A percentile compares a stretch with the other conserved stretches of the same genome.
phyloP scores from a whole-genome alignment of 2,888 invertebrate genomes.

The Lathronympha strigana region DNA sequence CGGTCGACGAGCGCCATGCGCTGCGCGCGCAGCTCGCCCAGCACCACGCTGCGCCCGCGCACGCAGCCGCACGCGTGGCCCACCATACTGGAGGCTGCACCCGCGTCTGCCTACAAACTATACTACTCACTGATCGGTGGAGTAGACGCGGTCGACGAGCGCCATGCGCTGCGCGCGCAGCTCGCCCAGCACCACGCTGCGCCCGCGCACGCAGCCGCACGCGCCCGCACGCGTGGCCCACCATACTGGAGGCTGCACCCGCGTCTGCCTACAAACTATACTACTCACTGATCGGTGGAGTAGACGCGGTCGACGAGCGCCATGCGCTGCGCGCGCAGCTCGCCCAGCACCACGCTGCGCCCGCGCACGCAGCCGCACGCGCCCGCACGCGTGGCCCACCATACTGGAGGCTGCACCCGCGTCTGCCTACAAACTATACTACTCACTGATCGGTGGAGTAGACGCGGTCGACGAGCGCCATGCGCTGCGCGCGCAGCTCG shows the following conservation, averaged over 20 bases:
- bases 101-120: too few species aligned
- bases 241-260: too few species aligned
- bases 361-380: too few species aligned
- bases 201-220: too few species aligned
- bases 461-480: conserved; percentile 68
- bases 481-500: conserved; percentile 68
- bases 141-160: conserved; percentile 69
- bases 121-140: too few species aligned
- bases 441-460: conserved; percentile 61
- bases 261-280: too few species aligned
- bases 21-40: not conserved
- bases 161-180: conserved; percentile 66
- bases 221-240: not conserved
- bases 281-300: conserved; percentile 73
- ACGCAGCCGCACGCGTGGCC: too few species aligned
- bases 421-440: too few species aligned
- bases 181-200: conserved; percentile 70
- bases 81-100: too few species aligned
- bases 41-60: too few species aligned
- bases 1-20: conserved; percentile 61
- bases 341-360: conserved; percentile 68
- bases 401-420: too few species aligned
- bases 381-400: conserved; percentile 68
- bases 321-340: conserved; percentile 69
- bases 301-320: conserved; percentile 69